These are phyloP conservation scores for Tetraneura akinire DNA, from an alignment of 1,140 invertebrate species.

Conservation along the genomic window DNA sequence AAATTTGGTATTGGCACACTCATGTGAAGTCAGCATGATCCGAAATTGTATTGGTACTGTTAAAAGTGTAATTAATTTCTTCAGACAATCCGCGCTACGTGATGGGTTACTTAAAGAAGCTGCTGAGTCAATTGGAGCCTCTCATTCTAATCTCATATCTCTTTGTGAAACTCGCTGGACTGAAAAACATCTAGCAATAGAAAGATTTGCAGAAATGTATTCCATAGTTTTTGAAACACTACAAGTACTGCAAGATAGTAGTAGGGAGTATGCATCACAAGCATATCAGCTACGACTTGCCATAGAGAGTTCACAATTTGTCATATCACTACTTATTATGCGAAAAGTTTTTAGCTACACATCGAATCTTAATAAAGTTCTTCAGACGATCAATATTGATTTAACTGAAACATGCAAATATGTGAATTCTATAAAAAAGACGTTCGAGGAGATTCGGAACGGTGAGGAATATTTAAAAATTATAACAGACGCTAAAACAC, in stretches of 20 bases:
- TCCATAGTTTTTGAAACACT: background rate
- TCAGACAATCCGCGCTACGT: background rate
- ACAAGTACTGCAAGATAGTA: background rate
- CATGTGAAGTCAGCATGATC: background rate
- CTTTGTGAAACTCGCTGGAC: constrained; percentile 12
- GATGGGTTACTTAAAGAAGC: background rate
- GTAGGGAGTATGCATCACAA: background rate
- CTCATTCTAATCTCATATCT: background rate
- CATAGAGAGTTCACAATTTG: background rate
- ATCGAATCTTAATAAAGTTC: background rate
- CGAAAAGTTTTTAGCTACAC: background rate
- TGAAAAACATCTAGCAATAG: constrained; percentile 13
- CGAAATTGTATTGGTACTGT: constrained; percentile 4
- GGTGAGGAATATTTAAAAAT: constrained; percentile 2
- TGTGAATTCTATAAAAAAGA: background rate
- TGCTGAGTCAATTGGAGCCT: background rate
- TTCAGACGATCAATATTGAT: background rate
- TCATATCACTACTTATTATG: background rate
- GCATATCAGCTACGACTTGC: background rate
- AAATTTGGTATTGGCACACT: background rate
- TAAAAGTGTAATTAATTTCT: background rate
- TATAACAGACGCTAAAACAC: background rate
- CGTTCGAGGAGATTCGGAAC: background rate
- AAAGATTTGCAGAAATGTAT: background rate
- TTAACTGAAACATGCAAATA: background rate